Conservation (phyloP, 2,888 invertebrate genomes). For the Halictus ligatus region DNA sequence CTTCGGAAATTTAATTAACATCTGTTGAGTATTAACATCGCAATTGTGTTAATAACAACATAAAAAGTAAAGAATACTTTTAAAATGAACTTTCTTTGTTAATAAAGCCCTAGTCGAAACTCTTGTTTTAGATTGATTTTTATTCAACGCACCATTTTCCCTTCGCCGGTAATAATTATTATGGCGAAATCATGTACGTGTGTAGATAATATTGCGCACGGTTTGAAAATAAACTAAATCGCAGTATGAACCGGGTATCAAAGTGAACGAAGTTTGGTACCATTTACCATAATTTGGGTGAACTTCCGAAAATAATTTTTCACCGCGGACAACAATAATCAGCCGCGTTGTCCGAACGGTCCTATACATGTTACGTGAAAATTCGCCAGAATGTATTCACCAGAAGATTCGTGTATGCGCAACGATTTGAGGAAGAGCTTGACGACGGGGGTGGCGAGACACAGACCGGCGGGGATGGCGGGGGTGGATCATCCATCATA, state of each 20-base stretch:
- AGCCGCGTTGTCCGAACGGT: conserved; percentile 1
- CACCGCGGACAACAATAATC: neutral
- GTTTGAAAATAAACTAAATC: neutral
- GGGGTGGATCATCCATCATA: conserved; percentile 80
- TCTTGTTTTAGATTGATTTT: too few relatives aligned
- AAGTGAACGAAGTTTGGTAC: neutral
- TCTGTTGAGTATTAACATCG: neutral
- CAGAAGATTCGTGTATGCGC: conserved; percentile 58
- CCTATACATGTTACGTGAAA: conserved; percentile 40
- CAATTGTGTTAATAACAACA: neutral
- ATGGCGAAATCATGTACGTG: neutral
- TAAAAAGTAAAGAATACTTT: neutral
- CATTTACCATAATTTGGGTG: neutral
- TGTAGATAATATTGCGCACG: neutral
- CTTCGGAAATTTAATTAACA: neutral
- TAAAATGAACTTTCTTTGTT: neutral
- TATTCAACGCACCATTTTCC: neutral
- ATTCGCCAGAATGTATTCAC: conserved; percentile 30
- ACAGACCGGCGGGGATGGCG: conserved; percentile 56
- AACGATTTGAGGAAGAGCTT: conserved; percentile 74
- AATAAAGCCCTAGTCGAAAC: too few relatives aligned
- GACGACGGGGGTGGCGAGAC: conserved; percentile 60
- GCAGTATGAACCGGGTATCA: neutral
- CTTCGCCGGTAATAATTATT: neutral
- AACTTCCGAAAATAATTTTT: neutral